A percentile compares a stretch with the other conserved stretches of the same genome.
Evolutionary conservation across 2,113 vertebrate species (phyloP).

Genomic region (Anarrhichthys ocellatus): DNA sequence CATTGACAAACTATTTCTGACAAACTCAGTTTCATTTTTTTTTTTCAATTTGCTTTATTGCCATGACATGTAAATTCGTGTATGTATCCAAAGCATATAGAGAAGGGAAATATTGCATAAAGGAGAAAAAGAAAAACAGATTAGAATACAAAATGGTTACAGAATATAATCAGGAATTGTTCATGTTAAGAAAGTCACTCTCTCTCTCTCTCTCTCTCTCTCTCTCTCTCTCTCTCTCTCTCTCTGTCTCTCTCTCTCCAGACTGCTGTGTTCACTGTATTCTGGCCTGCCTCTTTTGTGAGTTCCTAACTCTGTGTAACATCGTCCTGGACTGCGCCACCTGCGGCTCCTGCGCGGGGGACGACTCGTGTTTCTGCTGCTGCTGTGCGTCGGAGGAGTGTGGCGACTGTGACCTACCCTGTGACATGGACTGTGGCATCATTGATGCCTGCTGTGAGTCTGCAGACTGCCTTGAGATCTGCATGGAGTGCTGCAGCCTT

Average conservation of each 20-base stretch:
- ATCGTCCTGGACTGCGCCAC: constrained; percentile 96
- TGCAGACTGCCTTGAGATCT: constrained; percentile 98
- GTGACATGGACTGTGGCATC: constrained; percentile 99
- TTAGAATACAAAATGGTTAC: not conserved
- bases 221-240: too few species aligned
- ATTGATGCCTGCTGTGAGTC: constrained; percentile 99
- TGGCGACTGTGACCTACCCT: constrained; percentile 95
- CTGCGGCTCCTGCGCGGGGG: constrained; percentile 94
- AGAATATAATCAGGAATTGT: not conserved
- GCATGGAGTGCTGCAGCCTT: constrained; percentile 99
- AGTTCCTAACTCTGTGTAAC: constrained; percentile 98
- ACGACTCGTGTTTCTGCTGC: constrained; percentile 95
- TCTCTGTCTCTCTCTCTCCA: constrained; percentile 74
- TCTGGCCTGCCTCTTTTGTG: constrained; percentile 98
- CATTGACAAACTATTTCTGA: not conserved
- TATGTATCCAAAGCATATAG: not conserved
- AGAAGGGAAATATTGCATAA: not conserved
- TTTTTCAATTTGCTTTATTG: constrained; percentile 5
- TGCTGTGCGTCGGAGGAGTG: constrained; percentile 95
- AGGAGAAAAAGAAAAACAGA: not conserved
- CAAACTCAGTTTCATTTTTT: not conserved
- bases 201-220: not conserved
- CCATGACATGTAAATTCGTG: not conserved
- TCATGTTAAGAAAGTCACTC: not conserved
- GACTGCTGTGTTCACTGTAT: constrained; percentile 99